Evolutionary conservation across 2,888 invertebrate genomes (phyloP), one percentile per base, ranked within the genome.

Genomic region (Alcis repandata): DNA sequence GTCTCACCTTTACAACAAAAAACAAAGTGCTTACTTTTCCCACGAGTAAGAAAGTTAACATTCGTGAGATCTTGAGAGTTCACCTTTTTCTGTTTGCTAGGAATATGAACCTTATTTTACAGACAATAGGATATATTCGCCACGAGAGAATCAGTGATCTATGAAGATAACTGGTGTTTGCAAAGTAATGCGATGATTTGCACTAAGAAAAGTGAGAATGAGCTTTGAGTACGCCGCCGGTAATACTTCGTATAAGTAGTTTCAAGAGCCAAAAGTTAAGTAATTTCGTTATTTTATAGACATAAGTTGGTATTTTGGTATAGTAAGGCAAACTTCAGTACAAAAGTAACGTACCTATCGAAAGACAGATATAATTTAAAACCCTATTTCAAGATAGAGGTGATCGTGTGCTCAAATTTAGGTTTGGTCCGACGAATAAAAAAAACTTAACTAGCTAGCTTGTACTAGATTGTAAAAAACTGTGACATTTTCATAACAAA

Each of bases 21-120:
- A 67, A 60, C 74, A 76, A 72, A 70, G 62, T 63, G 64, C 65
- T 74, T 49, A 59, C 54, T 57, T 74, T 83, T 87, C 87, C 75
- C 87, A 87, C 86, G 87, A 77, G 72, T 74, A 78, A 76, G 85
- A 88, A 86, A 87, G 87, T 85, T 78, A 77, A 80, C 46, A 59
- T 60, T 66, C 83, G 84, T 87, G 86, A 79, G 87, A 87, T 36
- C 40, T 49, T 15, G n/a, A 20, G 49, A 84, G 60, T 54, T 59
- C 33, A 32, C 43, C 41, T 32, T 56, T 56, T 41, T 54, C 54
- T 48, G 15, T 48, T 33, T 41, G 54, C n/a, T 36, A 27, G 22
- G 52, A 60, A 20, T 65, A 7, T 60, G 19, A 15, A 46, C 52
- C 46, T 61, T 60, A 58, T 36, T 13, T n/a, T 6, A 1, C 32